phyloP scores from a whole-genome alignment of 1,140 invertebrate genomes.

The Danaus plexippus region DNA sequence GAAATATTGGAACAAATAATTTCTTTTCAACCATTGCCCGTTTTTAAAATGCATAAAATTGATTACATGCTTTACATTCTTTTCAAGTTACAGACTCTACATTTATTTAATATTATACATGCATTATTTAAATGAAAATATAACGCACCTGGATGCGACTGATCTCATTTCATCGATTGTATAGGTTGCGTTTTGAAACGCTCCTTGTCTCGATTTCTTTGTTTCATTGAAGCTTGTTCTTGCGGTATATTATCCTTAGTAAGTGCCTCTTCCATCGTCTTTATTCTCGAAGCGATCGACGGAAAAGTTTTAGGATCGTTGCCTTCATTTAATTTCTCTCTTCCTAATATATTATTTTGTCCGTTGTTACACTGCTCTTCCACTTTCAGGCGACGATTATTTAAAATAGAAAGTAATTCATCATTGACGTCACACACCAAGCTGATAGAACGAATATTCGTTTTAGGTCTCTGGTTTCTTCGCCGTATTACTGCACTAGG shows the following conservation, averaged over 20 bases:
- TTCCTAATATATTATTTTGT: slow-evolving; percentile 34
- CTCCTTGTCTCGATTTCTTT: slow-evolving; percentile 69
- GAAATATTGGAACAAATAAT: too few relatives aligned
- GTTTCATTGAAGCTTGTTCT: slow-evolving; percentile 45
- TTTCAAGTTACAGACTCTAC: neutral
- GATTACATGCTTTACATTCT: too few relatives aligned
- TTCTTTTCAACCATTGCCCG: too few relatives aligned
- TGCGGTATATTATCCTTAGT: slow-evolving; percentile 48
- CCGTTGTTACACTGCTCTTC: slow-evolving; percentile 60
- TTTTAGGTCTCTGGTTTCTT: slow-evolving; percentile 63
- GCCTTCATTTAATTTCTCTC: slow-evolving; percentile 26
- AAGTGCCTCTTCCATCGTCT: slow-evolving; percentile 66
- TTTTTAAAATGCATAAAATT: too few relatives aligned
- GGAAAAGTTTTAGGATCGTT: slow-evolving; percentile 52
- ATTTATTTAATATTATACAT: slow-evolving; percentile 1
- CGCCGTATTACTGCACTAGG: slow-evolving; percentile 62
- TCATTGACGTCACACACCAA: slow-evolving; percentile 64
- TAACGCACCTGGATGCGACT: slow-evolving; percentile 70
- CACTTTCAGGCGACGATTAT: slow-evolving; percentile 59
- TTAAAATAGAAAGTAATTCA: slow-evolving; percentile 64
- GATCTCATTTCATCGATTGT: slow-evolving; percentile 76
- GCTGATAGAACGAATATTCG: slow-evolving; percentile 62
- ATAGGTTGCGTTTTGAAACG: slow-evolving; percentile 79
- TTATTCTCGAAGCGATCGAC: slow-evolving; percentile 67
- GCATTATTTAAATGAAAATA: slow-evolving; percentile 5